Percentiles rank a stretch among this genome's conserved stretches.
Conservation (phyloP, 2,113 vertebrate species). For the Pogonocichla stellata region DNA sequence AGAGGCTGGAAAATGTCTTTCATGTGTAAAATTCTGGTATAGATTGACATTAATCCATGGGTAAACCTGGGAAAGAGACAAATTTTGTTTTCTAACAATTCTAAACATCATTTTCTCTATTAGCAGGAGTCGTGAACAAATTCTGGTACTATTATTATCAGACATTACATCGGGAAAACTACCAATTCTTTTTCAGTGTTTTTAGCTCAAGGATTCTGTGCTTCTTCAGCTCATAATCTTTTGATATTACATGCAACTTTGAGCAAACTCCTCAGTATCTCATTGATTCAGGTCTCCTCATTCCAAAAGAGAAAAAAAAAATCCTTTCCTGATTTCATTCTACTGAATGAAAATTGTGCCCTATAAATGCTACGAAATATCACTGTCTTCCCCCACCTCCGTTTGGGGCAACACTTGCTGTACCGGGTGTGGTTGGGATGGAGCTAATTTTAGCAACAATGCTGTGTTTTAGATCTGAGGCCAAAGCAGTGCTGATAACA, state of each 20-base stretch:
- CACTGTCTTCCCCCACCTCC: fast-evolving
- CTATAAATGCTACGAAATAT: not conserved
- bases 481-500: not conserved
- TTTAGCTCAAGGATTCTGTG: not conserved
- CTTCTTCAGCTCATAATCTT: not conserved
- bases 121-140: not conserved
- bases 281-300: not conserved
- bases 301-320: not conserved
- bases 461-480: not conserved
- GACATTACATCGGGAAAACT: not conserved
- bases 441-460: not conserved
- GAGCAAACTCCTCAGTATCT: not conserved
- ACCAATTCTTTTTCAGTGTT: not conserved
- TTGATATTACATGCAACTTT: not conserved
- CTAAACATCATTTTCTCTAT: not conserved
- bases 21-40: not conserved
- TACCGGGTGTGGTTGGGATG: not conserved
- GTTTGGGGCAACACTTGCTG: not conserved
- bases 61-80: not conserved
- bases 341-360: not conserved
- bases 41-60: not conserved
- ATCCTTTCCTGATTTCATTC: not conserved
- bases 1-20: not conserved
- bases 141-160: not conserved
- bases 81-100: not conserved